Evolutionary conservation across 2,797 vertebrate genomes (phyloP), one percentile per base, ranked within the genome.

Genomic region (Pangasius krempfi): DNA sequence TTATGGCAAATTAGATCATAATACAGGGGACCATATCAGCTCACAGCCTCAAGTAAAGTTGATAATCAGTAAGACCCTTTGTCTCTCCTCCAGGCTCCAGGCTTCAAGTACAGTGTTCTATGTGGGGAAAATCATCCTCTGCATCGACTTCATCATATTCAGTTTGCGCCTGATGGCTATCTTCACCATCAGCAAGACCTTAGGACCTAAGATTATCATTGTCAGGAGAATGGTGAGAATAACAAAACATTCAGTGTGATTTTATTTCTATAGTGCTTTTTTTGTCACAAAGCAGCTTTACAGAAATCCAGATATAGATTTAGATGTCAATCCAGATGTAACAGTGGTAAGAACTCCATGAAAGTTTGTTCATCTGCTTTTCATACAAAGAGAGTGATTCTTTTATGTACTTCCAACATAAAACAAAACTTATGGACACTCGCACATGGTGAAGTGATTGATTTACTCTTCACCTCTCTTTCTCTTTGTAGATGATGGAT

Each of bases 161-260:
- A 99, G 97, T 90, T 95, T 99, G 66, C 97, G 98, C 6, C 95
- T 99, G 90, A 98, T 99, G 98, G 97, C 99, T 91, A 99, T 99
- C 87, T 99, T 99, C 92, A 98, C 97, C 0, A 95, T 99, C 94
- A 99, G 98, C 72, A 97, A 95, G 93, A 98, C 96, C 0, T 95
- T 99, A 92, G 99, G 99, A 76, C 99, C 99, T 88, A 99, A 99
- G 95, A 99, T 99, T 82, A 99, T 99, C 93, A 99, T 99, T 0
- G 97, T 99, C 92, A 97, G 94, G 92, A 97, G 94, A 90, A 99
- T 99, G 98, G 98, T 99, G 91, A 96, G 86, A 88, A 85, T 70
- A 68, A 47, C 13, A 27, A 25, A 6, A 40, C 0, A 18, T n/a
- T 40, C 10, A 18, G 37, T 1, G 30, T 30, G 22, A 60, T 60